These are phyloP conservation scores for Syrrhaptes paradoxus DNA, from an alignment of 2,113 vertebrate species.

Conservation along the genomic window DNA sequence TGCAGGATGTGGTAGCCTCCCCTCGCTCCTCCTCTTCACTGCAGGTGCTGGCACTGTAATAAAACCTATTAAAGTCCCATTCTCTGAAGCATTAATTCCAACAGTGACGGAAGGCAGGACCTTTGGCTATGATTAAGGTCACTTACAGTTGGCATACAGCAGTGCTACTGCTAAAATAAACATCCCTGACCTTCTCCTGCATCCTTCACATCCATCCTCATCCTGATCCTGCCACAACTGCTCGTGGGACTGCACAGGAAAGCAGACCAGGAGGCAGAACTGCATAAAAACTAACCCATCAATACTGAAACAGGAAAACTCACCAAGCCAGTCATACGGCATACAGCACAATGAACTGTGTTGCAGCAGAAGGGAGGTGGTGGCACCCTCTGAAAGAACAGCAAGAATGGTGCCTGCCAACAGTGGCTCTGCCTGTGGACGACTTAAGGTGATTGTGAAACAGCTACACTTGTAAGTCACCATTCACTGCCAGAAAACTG, in stretches of 20 bases:
- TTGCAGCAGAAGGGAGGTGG: neutral
- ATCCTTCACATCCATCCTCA: neutral
- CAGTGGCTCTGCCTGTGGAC: neutral
- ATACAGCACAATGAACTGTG: neutral
- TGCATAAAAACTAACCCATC: neutral
- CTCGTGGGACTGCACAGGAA: accelerated
- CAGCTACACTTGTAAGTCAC: neutral
- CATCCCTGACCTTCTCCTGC: neutral
- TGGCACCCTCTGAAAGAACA: neutral
- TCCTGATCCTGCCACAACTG: neutral
- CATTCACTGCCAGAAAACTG: neutral
- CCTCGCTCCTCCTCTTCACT: neutral
- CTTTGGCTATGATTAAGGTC: neutral
- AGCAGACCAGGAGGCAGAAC: neutral
- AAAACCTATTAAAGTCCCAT: neutral
- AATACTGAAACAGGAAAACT: neutral
- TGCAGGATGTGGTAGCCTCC: neutral
- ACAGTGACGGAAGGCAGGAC: neutral
- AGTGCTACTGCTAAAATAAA: neutral
- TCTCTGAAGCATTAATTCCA: neutral
- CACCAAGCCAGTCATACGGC: neutral
- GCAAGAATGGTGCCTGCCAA: accelerated
- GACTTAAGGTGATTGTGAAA: neutral
- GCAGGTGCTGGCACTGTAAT: neutral
- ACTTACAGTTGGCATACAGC: neutral